These are phyloP conservation scores for Gadus chalcogrammus DNA, from an alignment of 2,113 vertebrate genomes.

Conservation along the genomic window DNA sequence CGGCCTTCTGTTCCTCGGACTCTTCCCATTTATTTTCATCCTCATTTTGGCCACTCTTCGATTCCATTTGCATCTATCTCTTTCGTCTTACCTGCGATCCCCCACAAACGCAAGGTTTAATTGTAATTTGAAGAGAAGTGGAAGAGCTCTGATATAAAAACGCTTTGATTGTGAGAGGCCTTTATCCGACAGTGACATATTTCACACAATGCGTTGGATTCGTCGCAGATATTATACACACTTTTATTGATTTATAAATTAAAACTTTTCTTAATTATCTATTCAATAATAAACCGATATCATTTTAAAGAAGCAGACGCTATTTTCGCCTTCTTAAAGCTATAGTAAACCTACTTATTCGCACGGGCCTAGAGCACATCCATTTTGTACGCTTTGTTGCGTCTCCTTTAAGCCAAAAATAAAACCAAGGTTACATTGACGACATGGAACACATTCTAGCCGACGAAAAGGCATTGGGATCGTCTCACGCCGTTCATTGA, in stretches of 20 bases:
- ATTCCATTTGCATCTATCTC: slow-evolving; percentile 64
- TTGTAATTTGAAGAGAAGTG: slow-evolving; percentile 35
- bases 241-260: slow-evolving; percentile 43
- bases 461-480: slow-evolving; percentile 42
- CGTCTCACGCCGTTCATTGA: not conserved
- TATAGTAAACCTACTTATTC: slow-evolving; percentile 70
- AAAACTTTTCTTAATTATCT: slow-evolving; percentile 68
- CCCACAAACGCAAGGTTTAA: slow-evolving; percentile 38
- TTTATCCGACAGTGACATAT: slow-evolving; percentile 65
- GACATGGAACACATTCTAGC: slow-evolving; percentile 28
- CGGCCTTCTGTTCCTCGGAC: slow-evolving; percentile 64
- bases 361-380: slow-evolving; percentile 44
- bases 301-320: slow-evolving; percentile 75
- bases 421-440: slow-evolving; percentile 45
- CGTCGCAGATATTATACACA: slow-evolving; percentile 50
- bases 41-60: slow-evolving; percentile 40
- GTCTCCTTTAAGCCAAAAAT: slow-evolving; percentile 80
- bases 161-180: slow-evolving; percentile 61
- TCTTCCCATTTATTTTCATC: slow-evolving; percentile 57
- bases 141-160: slow-evolving; percentile 48
- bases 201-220: slow-evolving; percentile 44
- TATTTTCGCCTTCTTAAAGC: slow-evolving; percentile 77
- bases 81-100: slow-evolving; percentile 19
- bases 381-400: slow-evolving; percentile 74
- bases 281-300: slow-evolving; percentile 66